Evolutionary conservation across 2,113 vertebrate species (phyloP).

Genomic region (Notarius quadriscutis): DNA sequence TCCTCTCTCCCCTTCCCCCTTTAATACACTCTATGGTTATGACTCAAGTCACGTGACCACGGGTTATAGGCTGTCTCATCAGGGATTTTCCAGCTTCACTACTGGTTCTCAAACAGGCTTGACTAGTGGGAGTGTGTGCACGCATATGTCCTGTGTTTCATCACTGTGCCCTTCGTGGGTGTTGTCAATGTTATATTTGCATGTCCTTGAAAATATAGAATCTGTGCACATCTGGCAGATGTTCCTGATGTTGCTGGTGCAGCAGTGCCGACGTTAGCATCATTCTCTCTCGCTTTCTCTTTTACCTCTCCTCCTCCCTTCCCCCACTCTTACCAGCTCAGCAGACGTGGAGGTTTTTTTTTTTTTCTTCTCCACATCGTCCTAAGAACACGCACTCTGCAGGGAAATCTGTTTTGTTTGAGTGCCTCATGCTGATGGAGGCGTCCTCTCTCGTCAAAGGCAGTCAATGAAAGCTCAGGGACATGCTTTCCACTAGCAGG

Average conservation of each 20-base stretch:
- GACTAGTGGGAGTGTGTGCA: background rate
- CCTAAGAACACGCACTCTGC: slow-evolving; percentile 56
- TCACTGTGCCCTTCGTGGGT: slow-evolving; percentile 35
- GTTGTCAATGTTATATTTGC: slow-evolving; percentile 14
- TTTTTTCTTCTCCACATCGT: slow-evolving; percentile 43
- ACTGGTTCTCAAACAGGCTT: background rate
- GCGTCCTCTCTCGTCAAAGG: slow-evolving; percentile 16
- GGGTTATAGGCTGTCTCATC: slow-evolving; percentile 4
- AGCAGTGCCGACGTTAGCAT: slow-evolving; percentile 25
- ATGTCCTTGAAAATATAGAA: slow-evolving; percentile 36
- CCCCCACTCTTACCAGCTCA: slow-evolving; percentile 54
- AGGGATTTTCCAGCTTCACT: background rate
- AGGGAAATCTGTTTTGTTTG: slow-evolving; percentile 69
- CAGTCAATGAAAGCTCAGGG: slow-evolving; percentile 37
- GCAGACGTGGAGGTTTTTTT: slow-evolving; percentile 55
- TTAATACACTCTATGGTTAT: background rate
- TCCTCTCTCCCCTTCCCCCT: background rate
- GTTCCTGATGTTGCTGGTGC: slow-evolving; percentile 22
- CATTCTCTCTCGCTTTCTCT: slow-evolving; percentile 42
- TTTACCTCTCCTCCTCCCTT: background rate
- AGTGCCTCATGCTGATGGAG: slow-evolving; percentile 54
- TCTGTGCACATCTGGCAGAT: slow-evolving; percentile 48
- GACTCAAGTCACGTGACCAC: background rate
- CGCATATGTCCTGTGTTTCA: slow-evolving; percentile 16
- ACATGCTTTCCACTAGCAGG: slow-evolving; percentile 23